A percentile compares a stretch with the other conserved stretches of the same genome.
Conservation (phyloP, 2,797 vertebrate genomes). For the Glossophaga mutica region DNA sequence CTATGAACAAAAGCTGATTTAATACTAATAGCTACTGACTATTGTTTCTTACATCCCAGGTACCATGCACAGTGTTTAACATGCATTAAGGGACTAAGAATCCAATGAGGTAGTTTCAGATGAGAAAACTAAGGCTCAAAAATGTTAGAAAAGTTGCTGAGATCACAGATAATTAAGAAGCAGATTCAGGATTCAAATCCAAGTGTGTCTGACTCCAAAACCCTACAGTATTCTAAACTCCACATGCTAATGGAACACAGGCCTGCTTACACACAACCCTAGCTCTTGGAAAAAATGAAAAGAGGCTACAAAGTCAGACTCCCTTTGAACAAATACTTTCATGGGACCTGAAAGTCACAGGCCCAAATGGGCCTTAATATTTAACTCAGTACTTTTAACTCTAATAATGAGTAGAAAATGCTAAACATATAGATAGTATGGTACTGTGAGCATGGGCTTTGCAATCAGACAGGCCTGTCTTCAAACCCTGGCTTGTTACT, state of each 20-base stretch:
- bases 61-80: not conserved
- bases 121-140: constrained; percentile 13
- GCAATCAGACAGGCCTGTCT: not conserved
- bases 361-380: not conserved
- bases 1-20: not conserved
- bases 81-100: not conserved
- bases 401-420: not conserved
- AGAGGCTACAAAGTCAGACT: not conserved
- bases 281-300: not conserved
- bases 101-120: not conserved
- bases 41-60: not conserved
- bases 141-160: not conserved
- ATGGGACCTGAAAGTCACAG: not conserved
- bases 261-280: not conserved
- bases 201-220: not conserved
- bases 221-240: not conserved
- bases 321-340: not conserved
- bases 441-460: not conserved
- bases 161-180: not conserved
- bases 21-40: not conserved
- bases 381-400: not conserved
- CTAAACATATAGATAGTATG: not conserved
- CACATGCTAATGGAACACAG: not conserved
- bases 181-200: not conserved
- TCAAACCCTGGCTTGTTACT: not conserved